phyloP scores from a whole-genome alignment of 2,797 vertebrate species.

The Myotis pilosus region DNA sequence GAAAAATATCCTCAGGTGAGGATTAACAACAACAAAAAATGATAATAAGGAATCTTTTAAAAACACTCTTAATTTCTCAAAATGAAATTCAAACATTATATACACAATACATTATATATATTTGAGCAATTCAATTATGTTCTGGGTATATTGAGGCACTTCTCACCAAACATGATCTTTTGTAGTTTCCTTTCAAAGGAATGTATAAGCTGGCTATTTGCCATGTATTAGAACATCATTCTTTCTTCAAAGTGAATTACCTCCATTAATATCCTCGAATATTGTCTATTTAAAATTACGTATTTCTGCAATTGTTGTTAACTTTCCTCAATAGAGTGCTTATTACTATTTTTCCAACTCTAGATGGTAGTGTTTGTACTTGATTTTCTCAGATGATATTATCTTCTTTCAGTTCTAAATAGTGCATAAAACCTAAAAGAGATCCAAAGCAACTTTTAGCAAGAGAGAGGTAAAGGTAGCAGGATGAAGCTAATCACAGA shows the following conservation, averaged over 20 bases:
- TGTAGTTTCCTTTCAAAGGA: conserved; percentile 35
- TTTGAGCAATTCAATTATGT: not conserved
- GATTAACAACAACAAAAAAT: too few species aligned
- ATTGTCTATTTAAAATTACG: not conserved
- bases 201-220: not conserved
- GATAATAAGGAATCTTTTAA: conserved; percentile 43
- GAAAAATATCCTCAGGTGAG: too few species aligned
- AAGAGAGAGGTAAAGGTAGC: not conserved
- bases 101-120: not conserved
- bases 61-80: conserved; percentile 3
- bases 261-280: not conserved
- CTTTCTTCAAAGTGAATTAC: not conserved
- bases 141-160: not conserved
- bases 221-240: not conserved
- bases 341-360: conserved; percentile 7
- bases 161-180: not conserved
- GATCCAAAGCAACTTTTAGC: not conserved
- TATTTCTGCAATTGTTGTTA: not conserved
- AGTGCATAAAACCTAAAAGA: not conserved
- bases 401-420: not conserved
- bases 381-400: not conserved
- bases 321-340: not conserved
- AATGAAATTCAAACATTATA: conserved; percentile 1
- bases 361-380: not conserved
- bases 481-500: not conserved